Percentiles rank a stretch among this genome's conserved stretches.
Conservation (phyloP, 92 coral and sea anemone species). For the Siderastrea siderea region DNA sequence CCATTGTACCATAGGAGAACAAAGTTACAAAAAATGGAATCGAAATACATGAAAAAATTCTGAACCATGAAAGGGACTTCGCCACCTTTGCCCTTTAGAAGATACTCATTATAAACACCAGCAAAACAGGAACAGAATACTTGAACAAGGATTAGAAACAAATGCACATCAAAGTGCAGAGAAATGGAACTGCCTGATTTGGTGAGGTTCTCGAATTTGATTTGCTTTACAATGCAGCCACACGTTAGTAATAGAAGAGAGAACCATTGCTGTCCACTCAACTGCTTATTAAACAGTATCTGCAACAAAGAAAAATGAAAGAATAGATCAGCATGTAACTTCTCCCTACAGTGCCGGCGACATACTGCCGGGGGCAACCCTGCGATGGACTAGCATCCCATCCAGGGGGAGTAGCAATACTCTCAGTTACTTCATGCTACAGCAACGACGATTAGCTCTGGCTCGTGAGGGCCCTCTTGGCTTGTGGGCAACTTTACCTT, state of each 20-base stretch:
- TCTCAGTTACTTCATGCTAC: no score
- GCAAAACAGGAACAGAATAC: conserved; percentile 99
- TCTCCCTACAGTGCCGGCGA: not conserved
- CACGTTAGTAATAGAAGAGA: conserved; percentile 87
- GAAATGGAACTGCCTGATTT: conserved; percentile 67
- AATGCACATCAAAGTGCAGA: conserved; percentile 78
- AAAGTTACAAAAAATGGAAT: conserved; percentile 89
- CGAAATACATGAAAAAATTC: conserved; percentile 94
- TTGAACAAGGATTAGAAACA: conserved; percentile 91
- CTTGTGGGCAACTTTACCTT: no score
- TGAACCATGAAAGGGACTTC: conserved; percentile 94
- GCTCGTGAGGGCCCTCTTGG: no score
- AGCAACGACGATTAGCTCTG: no score
- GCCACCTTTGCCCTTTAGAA: conserved; percentile 92
- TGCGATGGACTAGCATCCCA: no score
- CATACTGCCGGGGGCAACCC: no score
- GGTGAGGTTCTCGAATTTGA: conserved; percentile 64
- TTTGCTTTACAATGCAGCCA: conserved; percentile 95
- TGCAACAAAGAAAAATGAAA: conserved; percentile 28
- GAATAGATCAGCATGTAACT: not conserved
- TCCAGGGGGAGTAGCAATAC: no score
- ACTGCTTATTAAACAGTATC: conserved; percentile 88
- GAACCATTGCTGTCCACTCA: conserved; percentile 90
- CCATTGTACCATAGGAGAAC: conserved; percentile 82
- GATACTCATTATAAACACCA: conserved; percentile 98